phyloP scores from a whole-genome alignment of 2,888 invertebrate genomes.

The Stenotaenia linearis region DNA sequence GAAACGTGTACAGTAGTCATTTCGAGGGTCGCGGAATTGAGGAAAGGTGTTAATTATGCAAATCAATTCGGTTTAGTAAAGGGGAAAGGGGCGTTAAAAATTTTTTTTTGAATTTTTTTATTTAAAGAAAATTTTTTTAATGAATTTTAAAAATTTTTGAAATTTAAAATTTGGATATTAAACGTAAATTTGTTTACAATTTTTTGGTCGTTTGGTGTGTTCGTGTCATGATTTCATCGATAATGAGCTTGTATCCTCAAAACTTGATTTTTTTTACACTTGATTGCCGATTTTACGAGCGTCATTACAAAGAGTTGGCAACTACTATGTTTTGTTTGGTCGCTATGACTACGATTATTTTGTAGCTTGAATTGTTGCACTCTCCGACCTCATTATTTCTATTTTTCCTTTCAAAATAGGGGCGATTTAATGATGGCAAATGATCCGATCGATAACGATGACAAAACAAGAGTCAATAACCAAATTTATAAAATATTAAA shows the following conservation, averaged over 20 bases:
- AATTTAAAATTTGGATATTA: neutral
- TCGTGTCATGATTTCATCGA: neutral
- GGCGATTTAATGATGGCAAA: neutral
- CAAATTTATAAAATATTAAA: neutral
- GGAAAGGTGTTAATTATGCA: neutral
- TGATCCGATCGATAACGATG: neutral
- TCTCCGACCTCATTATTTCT: neutral
- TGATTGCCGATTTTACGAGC: neutral
- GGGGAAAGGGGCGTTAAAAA: no score
- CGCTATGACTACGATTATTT: neutral
- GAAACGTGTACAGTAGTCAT: neutral
- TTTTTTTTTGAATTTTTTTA: no score
- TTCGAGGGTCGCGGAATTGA: neutral
- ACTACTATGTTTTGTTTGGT: neutral
- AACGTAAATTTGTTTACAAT: neutral
- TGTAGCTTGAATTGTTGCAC: neutral
- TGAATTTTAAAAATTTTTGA: neutral
- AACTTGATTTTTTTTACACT: neutral
- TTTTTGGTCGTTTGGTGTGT: neutral
- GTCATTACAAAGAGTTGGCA: neutral
- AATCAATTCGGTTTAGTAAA: no score
- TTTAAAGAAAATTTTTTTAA: neutral
- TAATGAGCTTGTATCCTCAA: neutral
- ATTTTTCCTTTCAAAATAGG: neutral
- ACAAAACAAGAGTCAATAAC: neutral